These are phyloP conservation scores for Agrilus biguttatus DNA, from an alignment of 2,888 invertebrate species.

Conservation along the genomic window DNA sequence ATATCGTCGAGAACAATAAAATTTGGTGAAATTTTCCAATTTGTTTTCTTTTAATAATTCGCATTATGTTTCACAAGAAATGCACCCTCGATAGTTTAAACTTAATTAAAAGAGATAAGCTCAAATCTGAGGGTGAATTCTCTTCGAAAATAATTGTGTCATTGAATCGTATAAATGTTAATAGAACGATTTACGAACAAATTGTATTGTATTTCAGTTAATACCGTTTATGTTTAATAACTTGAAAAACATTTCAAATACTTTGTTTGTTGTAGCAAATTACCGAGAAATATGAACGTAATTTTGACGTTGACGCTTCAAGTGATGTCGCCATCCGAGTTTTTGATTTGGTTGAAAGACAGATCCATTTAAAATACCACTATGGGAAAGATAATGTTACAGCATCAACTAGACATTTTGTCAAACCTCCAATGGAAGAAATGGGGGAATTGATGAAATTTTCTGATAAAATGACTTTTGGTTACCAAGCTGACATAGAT, in stretches of 20 bases:
- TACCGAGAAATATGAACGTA: conserved; percentile 46
- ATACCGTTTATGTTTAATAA: too few species aligned
- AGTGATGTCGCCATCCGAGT: conserved; percentile 50
- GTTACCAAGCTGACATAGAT: conserved; percentile 52
- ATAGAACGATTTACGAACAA: too few species aligned
- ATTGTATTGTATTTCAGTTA: too few species aligned
- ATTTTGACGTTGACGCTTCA: conserved; percentile 37
- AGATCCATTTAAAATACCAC: conserved; percentile 48
- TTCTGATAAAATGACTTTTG: conserved; percentile 46
- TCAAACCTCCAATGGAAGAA: conserved; percentile 56
- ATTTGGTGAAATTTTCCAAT: too few species aligned
- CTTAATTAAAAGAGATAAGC: too few species aligned
- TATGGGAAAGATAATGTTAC: conserved; percentile 45
- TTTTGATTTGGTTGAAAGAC: conserved; percentile 45
- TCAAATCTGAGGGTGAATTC: too few species aligned
- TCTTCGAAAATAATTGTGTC: too few species aligned
- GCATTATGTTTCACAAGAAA: too few species aligned
- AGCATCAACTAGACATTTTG: conserved; percentile 47
- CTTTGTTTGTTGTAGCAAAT: conserved; percentile 34
- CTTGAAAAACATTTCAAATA: background rate
- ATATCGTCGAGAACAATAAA: too few species aligned
- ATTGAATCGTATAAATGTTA: too few species aligned
- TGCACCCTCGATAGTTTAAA: too few species aligned
- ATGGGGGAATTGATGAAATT: conserved; percentile 52
- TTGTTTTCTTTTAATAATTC: too few species aligned